These are phyloP conservation scores for Horisme vitalbata DNA, from an alignment of 2,888 invertebrate genomes.

Conservation along the genomic window DNA sequence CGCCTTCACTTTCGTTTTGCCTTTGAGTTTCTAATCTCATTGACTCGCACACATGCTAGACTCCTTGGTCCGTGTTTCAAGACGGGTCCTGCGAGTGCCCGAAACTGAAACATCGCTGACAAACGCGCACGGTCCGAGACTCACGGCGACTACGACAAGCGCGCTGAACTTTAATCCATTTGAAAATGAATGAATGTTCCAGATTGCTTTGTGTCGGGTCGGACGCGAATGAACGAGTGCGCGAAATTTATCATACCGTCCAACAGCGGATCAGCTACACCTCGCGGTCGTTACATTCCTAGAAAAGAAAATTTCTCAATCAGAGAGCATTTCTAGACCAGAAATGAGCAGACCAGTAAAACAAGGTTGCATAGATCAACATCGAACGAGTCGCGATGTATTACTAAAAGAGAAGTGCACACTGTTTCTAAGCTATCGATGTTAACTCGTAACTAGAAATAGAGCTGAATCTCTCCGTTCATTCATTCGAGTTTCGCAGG, in stretches of 20 bases:
- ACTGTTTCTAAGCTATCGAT: conserved; percentile 40
- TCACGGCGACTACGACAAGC: conserved; percentile 42
- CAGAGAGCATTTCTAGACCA: no score
- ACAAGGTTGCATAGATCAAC: conserved; percentile 5
- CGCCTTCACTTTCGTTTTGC: conserved; percentile 86
- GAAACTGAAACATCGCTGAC: no score
- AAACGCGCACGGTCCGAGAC: no score
- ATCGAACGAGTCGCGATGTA: no score
- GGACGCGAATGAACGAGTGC: no score
- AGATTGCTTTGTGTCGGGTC: conserved; percentile 32
- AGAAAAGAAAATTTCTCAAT: neutral
- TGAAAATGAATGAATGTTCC: neutral
- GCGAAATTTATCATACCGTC: neutral
- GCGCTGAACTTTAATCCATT: conserved; percentile 28
- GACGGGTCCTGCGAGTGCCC: no score
- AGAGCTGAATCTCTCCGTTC: conserved; percentile 63
- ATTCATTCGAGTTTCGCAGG: no score
- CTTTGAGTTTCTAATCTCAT: conserved; percentile 83
- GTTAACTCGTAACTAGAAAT: conserved; percentile 36
- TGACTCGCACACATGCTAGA: no score
- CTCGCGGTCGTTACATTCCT: neutral
- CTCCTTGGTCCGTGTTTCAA: no score
- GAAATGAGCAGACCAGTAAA: neutral
- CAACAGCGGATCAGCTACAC: neutral
- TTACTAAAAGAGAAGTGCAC: no score